phyloP scores from a whole-genome alignment of 2,888 invertebrate genomes.

The Acanthosepion pharaonis region DNA sequence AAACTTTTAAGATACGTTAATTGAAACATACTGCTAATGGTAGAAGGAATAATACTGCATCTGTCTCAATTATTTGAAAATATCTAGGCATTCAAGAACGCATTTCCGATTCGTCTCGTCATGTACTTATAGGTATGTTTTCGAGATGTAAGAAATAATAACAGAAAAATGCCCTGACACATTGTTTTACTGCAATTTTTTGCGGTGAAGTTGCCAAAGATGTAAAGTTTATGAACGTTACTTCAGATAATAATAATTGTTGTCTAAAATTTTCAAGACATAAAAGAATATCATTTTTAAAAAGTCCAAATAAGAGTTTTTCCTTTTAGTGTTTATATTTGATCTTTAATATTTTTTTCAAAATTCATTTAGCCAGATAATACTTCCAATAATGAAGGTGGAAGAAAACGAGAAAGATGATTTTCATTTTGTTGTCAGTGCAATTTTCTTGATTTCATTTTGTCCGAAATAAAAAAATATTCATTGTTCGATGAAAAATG shows the following conservation, averaged over 20 bases:
- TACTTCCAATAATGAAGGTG: neutral
- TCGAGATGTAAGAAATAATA: neutral
- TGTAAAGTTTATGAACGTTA: too few relatives aligned
- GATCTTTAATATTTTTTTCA: too few relatives aligned
- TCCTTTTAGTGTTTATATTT: too few relatives aligned
- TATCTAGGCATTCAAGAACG: neutral
- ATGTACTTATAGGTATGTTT: neutral
- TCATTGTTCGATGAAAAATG: neutral
- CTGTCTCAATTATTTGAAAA: neutral
- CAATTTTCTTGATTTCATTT: neutral
- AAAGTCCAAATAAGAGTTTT: too few relatives aligned
- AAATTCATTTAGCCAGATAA: neutral
- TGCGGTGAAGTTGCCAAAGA: neutral
- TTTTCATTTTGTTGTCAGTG: neutral
- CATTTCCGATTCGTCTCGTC: neutral
- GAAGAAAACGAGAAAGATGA: neutral
- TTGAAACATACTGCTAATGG: neutral
- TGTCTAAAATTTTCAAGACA: too few relatives aligned
- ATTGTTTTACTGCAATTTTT: neutral
- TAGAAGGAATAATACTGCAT: neutral
- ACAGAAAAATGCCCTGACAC: neutral
- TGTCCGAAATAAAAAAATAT: neutral
- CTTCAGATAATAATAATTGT: too few relatives aligned
- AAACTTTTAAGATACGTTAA: neutral
- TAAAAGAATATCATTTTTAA: too few relatives aligned